A percentile compares a stretch with the other conserved stretches of the same genome.
These are phyloP conservation scores for Podarcis cretensis DNA, from an alignment of 2,113 vertebrate genomes.

Conservation along the genomic window DNA sequence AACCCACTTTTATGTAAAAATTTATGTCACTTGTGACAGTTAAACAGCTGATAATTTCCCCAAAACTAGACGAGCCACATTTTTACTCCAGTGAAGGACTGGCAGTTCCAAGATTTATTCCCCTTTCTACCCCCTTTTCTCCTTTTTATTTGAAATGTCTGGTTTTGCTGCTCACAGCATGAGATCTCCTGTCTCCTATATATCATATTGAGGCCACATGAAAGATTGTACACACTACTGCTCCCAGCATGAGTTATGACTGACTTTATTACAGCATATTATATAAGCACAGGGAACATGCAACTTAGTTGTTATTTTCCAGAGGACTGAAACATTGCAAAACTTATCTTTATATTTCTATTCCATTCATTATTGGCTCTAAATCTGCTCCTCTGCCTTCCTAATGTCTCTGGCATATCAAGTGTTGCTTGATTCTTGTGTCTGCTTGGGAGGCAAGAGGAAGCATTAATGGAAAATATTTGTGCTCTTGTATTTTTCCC, in stretches of 20 bases:
- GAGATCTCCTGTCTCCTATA: slow-evolving; percentile 38
- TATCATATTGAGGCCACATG: slow-evolving; percentile 38
- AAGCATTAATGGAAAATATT: no score
- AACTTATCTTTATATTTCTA: background rate
- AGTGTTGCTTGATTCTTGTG: no score
- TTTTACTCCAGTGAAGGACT: slow-evolving; percentile 43
- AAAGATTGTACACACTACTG: slow-evolving; percentile 42
- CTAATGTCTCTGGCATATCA: no score
- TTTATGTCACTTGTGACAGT: slow-evolving; percentile 58
- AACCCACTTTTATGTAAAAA: slow-evolving; percentile 48
- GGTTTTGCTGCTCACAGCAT: slow-evolving; percentile 21
- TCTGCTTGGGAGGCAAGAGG: no score
- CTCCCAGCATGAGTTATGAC: background rate
- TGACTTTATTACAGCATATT: slow-evolving; percentile 41
- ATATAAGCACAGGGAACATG: background rate
- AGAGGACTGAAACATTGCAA: background rate
- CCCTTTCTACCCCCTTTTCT: slow-evolving; percentile 13
- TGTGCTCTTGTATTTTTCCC: no score
- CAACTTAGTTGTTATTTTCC: slow-evolving; percentile 31
- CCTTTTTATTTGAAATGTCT: slow-evolving; percentile 27
- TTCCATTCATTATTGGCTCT: no score
- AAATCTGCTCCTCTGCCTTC: no score
- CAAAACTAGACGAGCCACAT: slow-evolving; percentile 18
- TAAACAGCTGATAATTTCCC: slow-evolving; percentile 59
- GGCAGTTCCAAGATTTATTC: slow-evolving; percentile 41